phyloP scores from a whole-genome alignment of 2,113 vertebrate species.

The pig (Sus scrofa) region DNA sequence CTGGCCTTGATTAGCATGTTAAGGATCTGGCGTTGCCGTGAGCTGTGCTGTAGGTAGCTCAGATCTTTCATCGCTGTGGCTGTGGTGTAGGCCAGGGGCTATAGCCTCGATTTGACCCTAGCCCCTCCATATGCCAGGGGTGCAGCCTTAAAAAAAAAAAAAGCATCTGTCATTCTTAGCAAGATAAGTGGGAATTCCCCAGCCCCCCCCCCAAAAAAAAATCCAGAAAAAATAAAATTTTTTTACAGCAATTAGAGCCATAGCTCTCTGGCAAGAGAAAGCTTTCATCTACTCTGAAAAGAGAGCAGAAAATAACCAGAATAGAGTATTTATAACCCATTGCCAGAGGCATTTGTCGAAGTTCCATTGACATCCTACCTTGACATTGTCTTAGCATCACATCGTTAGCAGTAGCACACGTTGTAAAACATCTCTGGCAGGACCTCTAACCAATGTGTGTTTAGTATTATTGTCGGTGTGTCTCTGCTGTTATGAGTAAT shows the following conservation, averaged over 20 bases:
- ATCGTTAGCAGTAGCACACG: not conserved
- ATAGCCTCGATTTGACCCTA: no score
- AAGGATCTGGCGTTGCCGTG: no score
- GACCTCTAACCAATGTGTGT: not conserved
- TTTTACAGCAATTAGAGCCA: not conserved
- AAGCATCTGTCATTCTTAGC: not conserved
- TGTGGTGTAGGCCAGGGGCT: no score
- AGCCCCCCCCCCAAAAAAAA: not conserved
- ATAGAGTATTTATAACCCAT: not conserved
- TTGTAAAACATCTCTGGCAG: not conserved
- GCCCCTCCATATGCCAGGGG: no score
- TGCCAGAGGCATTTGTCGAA: not conserved
- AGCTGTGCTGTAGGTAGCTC: no score
- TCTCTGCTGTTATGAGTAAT: not conserved
- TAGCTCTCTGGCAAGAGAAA: slow-evolving; percentile 13
- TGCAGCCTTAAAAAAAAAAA: no score
- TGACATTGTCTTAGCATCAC: not conserved
- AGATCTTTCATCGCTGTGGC: no score
- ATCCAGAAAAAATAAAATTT: not conserved
- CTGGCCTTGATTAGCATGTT: no score
- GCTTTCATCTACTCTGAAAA: not conserved
- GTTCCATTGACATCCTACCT: not conserved
- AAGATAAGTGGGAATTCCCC: not conserved
- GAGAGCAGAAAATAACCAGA: not conserved
- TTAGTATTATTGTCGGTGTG: not conserved